Conservation (phyloP, 2,888 invertebrate species). For the Caenorhabditis sulstoni region DNA sequence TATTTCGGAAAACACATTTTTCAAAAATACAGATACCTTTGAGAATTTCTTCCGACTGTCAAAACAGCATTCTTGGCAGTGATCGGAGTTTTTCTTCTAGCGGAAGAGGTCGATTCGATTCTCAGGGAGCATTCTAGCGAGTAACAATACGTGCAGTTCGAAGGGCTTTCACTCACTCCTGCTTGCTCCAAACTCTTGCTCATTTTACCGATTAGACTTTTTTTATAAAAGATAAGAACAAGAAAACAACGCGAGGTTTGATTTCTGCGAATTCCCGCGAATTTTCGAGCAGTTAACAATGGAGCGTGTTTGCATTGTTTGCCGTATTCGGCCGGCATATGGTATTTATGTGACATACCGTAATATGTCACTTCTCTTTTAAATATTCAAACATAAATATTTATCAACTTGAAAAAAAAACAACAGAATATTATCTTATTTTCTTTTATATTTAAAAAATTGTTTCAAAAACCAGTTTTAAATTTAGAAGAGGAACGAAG, state of each 20-base stretch:
- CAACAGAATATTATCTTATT: too few relatives aligned
- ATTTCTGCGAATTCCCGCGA: too few relatives aligned
- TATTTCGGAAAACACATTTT: not conserved
- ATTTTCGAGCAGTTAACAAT: too few relatives aligned
- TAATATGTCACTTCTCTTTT: too few relatives aligned
- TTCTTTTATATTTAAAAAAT: too few relatives aligned
- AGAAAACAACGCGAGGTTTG: too few relatives aligned
- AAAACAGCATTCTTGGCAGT: conserved; percentile 64
- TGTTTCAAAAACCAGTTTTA: not conserved
- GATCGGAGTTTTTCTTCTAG: conserved; percentile 54
- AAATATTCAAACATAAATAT: too few relatives aligned
- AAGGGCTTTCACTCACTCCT: conserved; percentile 55
- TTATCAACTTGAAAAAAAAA: too few relatives aligned
- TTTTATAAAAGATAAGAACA: too few relatives aligned
- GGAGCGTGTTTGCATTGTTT: conserved; percentile 34
- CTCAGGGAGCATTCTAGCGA: conserved; percentile 66
- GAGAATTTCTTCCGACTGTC: conserved; percentile 69
- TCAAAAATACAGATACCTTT: conserved; percentile 32
- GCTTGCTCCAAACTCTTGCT: conserved; percentile 26
- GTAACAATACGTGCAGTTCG: conserved; percentile 68
- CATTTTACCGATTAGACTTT: too few relatives aligned
- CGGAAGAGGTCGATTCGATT: conserved; percentile 58
- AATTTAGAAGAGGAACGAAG: not conserved
- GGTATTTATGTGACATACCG: too few relatives aligned
- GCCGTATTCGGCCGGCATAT: too few relatives aligned